Base-by-base conservation (phyloP, 2,797 vertebrate genomes). In the Meda fulgida region DNA sequence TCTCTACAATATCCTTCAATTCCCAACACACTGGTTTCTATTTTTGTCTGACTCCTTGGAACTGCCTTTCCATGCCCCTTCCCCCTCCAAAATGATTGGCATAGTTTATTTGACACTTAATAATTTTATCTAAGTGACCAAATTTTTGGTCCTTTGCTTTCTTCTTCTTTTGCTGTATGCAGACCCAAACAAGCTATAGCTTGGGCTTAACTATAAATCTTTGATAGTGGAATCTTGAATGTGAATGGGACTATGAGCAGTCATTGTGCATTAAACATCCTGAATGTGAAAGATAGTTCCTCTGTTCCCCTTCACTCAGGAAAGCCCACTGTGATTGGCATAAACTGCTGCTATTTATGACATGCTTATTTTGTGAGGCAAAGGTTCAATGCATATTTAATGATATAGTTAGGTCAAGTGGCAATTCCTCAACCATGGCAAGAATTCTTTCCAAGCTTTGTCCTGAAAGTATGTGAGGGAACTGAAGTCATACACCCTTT, bases 301-400 rank as follows among this genome's bases (percentile, higher is more conserved):
- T 48, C 72, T 66, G 5, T 48, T 31, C 46, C 8, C 11, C 3
- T 38, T 80, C 29, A 34, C 55, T 70, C 10, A 63, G 46, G n/a
- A 71, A 75, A 65, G 60, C 26, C 13, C 67, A 16, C 31, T 26
- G n/a, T 85, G 26, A 38, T 14, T 51, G 38, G 21, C 1, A n/a
- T 78, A 72, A 51, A 34, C 80, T 65, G n/a, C 40, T 5, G 2
- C 58, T 63, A 67, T 40, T 18, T 66, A 60, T 87, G 11, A 53
- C n/a, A 14, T 70, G 16, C 26, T 84, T 89, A 89, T 87, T 85
- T 89, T 89, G 69, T 80, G 86, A 86, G 87, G 78, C 87, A 85
- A 80, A 85, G 89, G 88, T 89, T 88, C 89, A 92, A 93, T 93
- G 89, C 86, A 89, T 90, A 88, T 92, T 89, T 92, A 94, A 94